These are phyloP conservation scores for Clinocottus analis DNA, from an alignment of 2,113 vertebrate genomes.

Conservation along the genomic window DNA sequence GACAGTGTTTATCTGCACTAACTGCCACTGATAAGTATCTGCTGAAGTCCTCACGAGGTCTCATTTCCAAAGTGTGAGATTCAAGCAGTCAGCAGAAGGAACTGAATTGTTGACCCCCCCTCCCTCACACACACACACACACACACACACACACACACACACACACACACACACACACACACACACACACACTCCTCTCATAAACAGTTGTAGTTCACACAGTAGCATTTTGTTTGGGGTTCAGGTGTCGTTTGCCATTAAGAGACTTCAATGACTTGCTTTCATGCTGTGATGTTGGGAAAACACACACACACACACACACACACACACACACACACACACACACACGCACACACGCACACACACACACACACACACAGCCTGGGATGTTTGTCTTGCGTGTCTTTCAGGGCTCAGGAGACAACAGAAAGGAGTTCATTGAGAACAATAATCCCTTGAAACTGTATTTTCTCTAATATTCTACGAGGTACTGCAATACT, in stretches of 20 bases:
- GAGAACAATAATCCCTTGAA: not conserved
- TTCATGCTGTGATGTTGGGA: slow-evolving; percentile 55
- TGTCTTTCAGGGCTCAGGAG: slow-evolving; percentile 46
- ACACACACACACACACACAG: not conserved
- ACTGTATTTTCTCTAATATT: not conserved
- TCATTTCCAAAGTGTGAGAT: slow-evolving; percentile 79
- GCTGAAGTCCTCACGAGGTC: slow-evolving; percentile 70
- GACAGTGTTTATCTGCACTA: slow-evolving; percentile 72
- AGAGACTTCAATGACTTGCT: slow-evolving; percentile 48
- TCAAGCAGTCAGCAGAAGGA: slow-evolving; percentile 79
- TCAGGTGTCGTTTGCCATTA: slow-evolving; percentile 66
- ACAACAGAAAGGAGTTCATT: slow-evolving; percentile 23
- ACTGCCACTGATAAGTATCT: slow-evolving; percentile 82
- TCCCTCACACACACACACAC: not conserved
- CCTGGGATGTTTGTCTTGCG: slow-evolving; percentile 22
- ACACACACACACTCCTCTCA: slow-evolving; percentile 1
- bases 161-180: no score
- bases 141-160: no score
- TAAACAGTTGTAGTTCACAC: slow-evolving; percentile 70
- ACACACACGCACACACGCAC: slow-evolving; percentile 7
- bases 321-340: slow-evolving; percentile 22
- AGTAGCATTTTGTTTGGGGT: slow-evolving; percentile 72
- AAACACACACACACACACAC: slow-evolving; percentile 18
- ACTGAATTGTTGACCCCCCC: slow-evolving; percentile 55
- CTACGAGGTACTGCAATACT: not conserved